These are phyloP conservation scores for Ahaetulla prasina DNA, from an alignment of 2,113 vertebrate genomes.

Conservation along the genomic window DNA sequence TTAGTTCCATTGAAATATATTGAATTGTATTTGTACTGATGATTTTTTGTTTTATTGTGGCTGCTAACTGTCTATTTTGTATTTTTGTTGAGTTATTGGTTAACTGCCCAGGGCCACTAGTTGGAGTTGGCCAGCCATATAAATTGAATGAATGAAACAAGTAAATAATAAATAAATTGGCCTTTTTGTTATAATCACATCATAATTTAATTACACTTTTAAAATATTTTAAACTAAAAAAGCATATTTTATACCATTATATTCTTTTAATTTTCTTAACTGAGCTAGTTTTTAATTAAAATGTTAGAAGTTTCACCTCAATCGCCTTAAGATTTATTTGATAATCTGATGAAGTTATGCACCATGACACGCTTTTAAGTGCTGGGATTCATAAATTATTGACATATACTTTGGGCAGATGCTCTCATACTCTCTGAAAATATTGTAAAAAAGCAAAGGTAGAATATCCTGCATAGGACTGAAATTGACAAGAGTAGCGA, in stretches of 20 bases:
- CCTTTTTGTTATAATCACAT: slow-evolving; percentile 39
- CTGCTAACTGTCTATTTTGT: too few relatives aligned
- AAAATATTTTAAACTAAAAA: neutral
- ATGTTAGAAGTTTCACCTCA: slow-evolving; percentile 11
- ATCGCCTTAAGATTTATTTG: slow-evolving; percentile 22
- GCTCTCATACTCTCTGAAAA: neutral
- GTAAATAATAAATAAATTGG: fast-evolving
- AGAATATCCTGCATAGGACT: neutral
- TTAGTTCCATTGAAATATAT: too few relatives aligned
- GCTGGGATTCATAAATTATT: neutral
- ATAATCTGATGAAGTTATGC: neutral
- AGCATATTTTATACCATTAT: neutral
- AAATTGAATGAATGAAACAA: too few relatives aligned
- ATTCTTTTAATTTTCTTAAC: slow-evolving; percentile 5
- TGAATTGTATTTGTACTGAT: too few relatives aligned
- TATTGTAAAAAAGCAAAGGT: neutral
- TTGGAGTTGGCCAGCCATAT: too few relatives aligned
- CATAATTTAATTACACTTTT: slow-evolving; percentile 45
- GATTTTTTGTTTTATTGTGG: too few relatives aligned
- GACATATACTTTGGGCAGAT: neutral
- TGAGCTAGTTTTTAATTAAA: slow-evolving; percentile 45
- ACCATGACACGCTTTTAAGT: neutral
- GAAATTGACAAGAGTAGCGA: neutral
- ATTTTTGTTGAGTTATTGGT: too few relatives aligned
- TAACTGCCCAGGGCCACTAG: too few relatives aligned